Evolutionary conservation across 1,140 invertebrate species (phyloP), one percentile per base, ranked within the genome.

Genomic region (Teleogryllus occipitalis): DNA sequence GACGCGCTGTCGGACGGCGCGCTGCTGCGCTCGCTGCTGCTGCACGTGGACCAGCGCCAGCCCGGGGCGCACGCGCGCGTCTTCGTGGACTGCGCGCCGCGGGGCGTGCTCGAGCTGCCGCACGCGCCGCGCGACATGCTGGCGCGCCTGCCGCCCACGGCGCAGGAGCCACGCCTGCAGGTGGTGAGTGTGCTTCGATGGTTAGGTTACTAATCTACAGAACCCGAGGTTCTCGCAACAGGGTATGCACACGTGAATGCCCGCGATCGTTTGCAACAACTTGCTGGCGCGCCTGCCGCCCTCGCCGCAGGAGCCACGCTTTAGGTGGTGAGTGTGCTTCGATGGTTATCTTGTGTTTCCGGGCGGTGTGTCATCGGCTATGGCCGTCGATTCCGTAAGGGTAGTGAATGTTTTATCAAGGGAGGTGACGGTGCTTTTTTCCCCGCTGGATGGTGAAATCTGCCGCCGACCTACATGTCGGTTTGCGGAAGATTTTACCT

Each of bases 41-140:
- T 92, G 14, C 81, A 86, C 4, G 83, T 92, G 0, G 87, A 89
- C 80, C 91, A 91, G 82, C 83, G 81, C 7, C 86, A 88, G 82
- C 86, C 87, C 1, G 86, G 87, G 10, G 87, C 88, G 7, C 86
- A 87, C 79, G 85, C 89, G 7, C 88, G 88, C 47, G 82, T 92
- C 3, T 91, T 90, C 82, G 84, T 90, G n/a, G 88, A 91, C 81
- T 92, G 90, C 81, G 81, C 84, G 47, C 86, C 87, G 22, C 87
- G 89, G 79, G 90, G 90, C 6, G 86, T 85, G 73, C 85, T 91
- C 27, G 84, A 86, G 5, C 84, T 88, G 74, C 86, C 85, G 76
- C 87, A 84, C 83, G 86, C 85, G 10, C 84, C 90, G 79, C 85
- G 85, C 79, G 87, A 91, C 54, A 86, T 90, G 83, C 85, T 84